Conservation (phyloP, 2,113 vertebrate species). For the Globicephala melas region DNA sequence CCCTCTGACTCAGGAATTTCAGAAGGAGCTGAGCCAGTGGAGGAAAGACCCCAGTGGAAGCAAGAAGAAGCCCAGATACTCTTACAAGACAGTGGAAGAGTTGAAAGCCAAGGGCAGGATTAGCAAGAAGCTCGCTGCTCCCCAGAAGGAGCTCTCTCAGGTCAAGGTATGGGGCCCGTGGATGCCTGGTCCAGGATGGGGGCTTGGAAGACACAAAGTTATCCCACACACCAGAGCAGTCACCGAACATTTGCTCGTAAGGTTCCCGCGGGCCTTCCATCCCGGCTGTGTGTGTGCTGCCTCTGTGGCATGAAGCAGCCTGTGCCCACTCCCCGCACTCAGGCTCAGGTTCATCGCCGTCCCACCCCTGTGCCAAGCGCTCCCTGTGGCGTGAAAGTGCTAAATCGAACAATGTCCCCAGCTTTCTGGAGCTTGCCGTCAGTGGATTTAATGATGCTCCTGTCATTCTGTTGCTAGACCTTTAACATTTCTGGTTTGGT, state of each 20-base stretch:
- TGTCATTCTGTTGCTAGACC: fast-evolving
- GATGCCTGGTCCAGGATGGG: neutral
- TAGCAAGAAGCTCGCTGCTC: constrained; percentile 85
- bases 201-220: neutral
- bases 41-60: constrained; percentile 90
- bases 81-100: constrained; percentile 95
- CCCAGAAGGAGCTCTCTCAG: constrained; percentile 95
- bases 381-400: fast-evolving
- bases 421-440: neutral
- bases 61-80: constrained; percentile 97
- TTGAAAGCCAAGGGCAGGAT: constrained; percentile 94
- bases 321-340: neutral
- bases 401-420: fast-evolving
- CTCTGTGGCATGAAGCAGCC: fast-evolving
- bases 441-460: neutral
- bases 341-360: fast-evolving
- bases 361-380: fast-evolving
- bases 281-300: neutral
- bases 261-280: neutral
- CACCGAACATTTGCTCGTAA: fast-evolving
- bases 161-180: constrained; percentile 87
- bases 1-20: constrained; percentile 87
- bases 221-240: fast-evolving
- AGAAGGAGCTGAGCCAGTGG: constrained; percentile 97
- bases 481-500: neutral